Base-by-base conservation (phyloP, 2,888 invertebrate genomes). In the Drosophila melanocephala region DNA sequence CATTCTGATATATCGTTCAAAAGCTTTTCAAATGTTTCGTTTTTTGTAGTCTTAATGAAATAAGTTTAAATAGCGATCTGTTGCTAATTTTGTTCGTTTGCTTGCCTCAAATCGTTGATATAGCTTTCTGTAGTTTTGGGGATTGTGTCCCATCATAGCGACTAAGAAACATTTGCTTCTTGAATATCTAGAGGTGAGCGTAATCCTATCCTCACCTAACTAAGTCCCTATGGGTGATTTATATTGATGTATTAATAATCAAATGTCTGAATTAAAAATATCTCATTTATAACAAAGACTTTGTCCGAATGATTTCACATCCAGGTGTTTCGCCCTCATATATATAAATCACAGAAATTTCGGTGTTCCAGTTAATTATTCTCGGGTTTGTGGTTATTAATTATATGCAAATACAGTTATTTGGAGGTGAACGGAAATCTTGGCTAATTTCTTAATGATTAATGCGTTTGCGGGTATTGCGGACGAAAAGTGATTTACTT, bases 391-490 rank as follows among this genome's bases (percentile, higher is more conserved):
- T 51, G 47, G 44, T 53, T 83, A 72, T 69, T 73, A 81, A 75
- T 72, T 68, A 81, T 69, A 73, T 75, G 80, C 80, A 75, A 83
- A 85, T 84, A 77, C 80, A 78, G 84, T 84, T 87, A 77, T 84
- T 85, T 87, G 87, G 84, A 83, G 87, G 85, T 83, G 85, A 87
- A 85, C 87, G 85, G 81, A 85, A 83, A 83, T 84, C 81, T 71
- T 79, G 75, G 85, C 87, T 84, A 81, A 87, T 85, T 87, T 83
- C 72, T 60, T 60, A 79, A 79, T 84, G 87, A 85, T 85, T 81
- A 85, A 85, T 85, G 83, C 64, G 63, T 74, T 69, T 51, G 55
- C 60, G 70, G 57, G 69, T 67, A 79, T 76, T 58, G 55, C 62
- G 66, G 62, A 62, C 72, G 78, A 77, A 72, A 72, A 74, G 69